These are phyloP conservation scores for Eufriesea mexicana DNA, from an alignment of 1,140 invertebrate species.

Conservation along the genomic window DNA sequence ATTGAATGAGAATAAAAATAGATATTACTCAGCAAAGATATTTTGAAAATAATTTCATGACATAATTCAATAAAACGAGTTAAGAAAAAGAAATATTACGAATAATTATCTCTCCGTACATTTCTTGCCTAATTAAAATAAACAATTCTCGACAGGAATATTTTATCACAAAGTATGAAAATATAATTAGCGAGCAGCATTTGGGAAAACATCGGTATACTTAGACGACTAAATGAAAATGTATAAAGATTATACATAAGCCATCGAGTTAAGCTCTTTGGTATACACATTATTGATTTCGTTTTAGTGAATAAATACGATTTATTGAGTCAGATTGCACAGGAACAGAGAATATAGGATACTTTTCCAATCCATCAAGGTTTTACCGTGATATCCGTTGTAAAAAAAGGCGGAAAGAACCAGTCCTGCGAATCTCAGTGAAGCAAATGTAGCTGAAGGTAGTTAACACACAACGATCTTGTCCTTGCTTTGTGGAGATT, in stretches of 20 bases:
- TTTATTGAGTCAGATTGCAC: background rate
- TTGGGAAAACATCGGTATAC: too few species aligned
- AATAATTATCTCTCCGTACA: too few species aligned
- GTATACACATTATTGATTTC: background rate
- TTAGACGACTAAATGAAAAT: background rate
- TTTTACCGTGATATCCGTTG: background rate
- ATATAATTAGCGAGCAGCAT: too few species aligned
- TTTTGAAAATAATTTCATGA: too few species aligned
- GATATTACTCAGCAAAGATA: background rate
- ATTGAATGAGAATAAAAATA: background rate
- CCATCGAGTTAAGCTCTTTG: too few species aligned
- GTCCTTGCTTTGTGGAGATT: constrained; percentile 57
- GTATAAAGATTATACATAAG: background rate
- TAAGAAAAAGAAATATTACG: too few species aligned
- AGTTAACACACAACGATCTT: constrained; percentile 23
- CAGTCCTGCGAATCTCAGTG: constrained; percentile 6
- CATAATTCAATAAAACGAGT: too few species aligned
- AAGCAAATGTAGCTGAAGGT: constrained; percentile 17
- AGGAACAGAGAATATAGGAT: background rate
- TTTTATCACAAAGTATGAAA: too few species aligned
- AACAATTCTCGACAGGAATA: too few species aligned
- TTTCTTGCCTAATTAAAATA: too few species aligned
- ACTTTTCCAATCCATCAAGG: constrained; percentile 12
- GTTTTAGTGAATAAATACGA: background rate
- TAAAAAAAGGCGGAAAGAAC: background rate